Evolutionary conservation across 1,140 invertebrate genomes (phyloP).

Genomic region (Diachasmimorpha longicaudata): DNA sequence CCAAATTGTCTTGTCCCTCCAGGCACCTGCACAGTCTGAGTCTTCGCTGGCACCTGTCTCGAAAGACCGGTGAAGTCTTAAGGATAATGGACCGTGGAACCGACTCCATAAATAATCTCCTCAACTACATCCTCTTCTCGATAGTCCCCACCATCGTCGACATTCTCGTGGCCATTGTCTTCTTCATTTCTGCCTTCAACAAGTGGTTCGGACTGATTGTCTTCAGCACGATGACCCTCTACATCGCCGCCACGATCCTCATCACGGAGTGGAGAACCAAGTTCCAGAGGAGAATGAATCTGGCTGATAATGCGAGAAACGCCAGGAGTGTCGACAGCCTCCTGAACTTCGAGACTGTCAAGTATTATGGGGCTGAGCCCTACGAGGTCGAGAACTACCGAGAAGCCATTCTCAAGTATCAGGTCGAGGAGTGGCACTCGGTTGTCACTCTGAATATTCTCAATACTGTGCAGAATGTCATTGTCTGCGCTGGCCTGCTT

Average conservation of each 20-base stretch:
- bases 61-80: slow-evolving; percentile 96
- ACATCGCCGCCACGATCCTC: slow-evolving; percentile 84
- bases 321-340: slow-evolving; percentile 95
- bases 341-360: slow-evolving; percentile 97
- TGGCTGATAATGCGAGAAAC: slow-evolving; percentile 88
- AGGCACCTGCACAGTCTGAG: slow-evolving; percentile 86
- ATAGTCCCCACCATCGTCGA: slow-evolving; percentile 93
- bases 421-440: slow-evolving; percentile 88
- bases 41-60: slow-evolving; percentile 86
- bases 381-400: slow-evolving; percentile 89
- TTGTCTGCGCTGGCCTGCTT: slow-evolving; percentile 86
- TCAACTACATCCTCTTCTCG: slow-evolving; percentile 87
- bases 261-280: slow-evolving; percentile 97
- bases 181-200: slow-evolving; percentile 88
- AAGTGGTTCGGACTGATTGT: slow-evolving; percentile 94
- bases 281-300: slow-evolving; percentile 90
- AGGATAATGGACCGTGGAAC: slow-evolving; percentile 95
- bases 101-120: slow-evolving; percentile 90
- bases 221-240: slow-evolving; percentile 89
- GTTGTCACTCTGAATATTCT: slow-evolving; percentile 85
- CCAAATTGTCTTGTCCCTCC: slow-evolving; percentile 60
- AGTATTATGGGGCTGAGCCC: slow-evolving; percentile 93
- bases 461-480: slow-evolving; percentile 88
- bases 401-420: slow-evolving; percentile 81
- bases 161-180: slow-evolving; percentile 90